Base-by-base conservation (phyloP, 2,797 vertebrate species). In the Helostoma temminkii region DNA sequence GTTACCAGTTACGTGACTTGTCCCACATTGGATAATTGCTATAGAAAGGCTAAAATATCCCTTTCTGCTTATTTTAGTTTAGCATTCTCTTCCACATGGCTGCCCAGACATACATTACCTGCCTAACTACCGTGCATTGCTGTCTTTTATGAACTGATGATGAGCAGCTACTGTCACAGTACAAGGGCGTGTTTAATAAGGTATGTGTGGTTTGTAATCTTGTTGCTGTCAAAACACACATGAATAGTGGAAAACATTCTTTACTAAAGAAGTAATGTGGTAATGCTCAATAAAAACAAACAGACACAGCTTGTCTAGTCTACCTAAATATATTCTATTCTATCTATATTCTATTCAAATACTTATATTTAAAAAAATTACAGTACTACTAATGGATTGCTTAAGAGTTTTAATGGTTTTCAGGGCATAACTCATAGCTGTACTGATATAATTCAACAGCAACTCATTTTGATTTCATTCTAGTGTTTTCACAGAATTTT, bases 1-100 rank as follows among this genome's bases (percentile, higher is more conserved):
- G 83, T 86, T 86, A 87, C 85, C 73, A 71, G 85, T 67, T 84
- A 55, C 77, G 66, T 79, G 71, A 88, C 87, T 81, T 84, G 85
- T 80, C 74, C 81, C 76, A 87, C 83, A 83, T 83, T 74, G 72
- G 83, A 89, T 89, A 88, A 90, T 88, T 85, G 68, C 67, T 78
- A 81, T 18, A 84, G 85, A 90, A 79, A 80, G 80, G 57, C 78
- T 64, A 79, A 86, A 84, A 72, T 73, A 65, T 66, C 50, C 55
- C 68, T 24, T 85, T 85, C 66, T 75, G 74, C 69, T 56, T 66
- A 66, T 83, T 83, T 65, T 52, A 74, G 48, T 62, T 14, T 15
- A 7, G 59, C 66, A 48, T 45, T 50, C 59, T 76, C 71, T 80
- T 89, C 70, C 58, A 22, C 77, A 73, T 64, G 77, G 60, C 53